Conservation (phyloP, 2,113 vertebrate species). For the Motacilla tschutschensis region DNA sequence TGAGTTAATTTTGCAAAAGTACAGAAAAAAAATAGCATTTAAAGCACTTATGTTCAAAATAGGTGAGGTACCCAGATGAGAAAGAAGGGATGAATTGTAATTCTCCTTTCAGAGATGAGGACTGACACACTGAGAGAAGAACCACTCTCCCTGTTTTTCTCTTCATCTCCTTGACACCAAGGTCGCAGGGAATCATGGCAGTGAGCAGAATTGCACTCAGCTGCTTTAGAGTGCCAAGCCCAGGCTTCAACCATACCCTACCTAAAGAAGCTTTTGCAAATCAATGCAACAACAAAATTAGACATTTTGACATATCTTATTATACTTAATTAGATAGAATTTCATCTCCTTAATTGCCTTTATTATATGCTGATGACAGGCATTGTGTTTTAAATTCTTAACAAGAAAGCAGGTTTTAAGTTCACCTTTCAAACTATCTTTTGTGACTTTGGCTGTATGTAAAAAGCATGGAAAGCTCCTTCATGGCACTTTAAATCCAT, state of each 20-base stretch:
- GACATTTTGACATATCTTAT: neutral
- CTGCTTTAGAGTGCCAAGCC: neutral
- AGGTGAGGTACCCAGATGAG: neutral
- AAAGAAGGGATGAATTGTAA: neutral
- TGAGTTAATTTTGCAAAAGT: neutral
- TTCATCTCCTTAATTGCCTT: neutral
- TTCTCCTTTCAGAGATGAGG: slow-evolving; percentile 3
- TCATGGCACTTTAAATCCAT: neutral
- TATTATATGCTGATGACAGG: neutral
- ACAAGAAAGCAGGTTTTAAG: neutral
- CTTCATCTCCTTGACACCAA: slow-evolving; percentile 26
- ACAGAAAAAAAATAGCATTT: neutral
- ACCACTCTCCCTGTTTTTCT: neutral
- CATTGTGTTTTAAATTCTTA: slow-evolving; percentile 3
- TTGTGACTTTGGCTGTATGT: neutral
- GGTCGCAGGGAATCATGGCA: neutral
- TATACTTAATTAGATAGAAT: neutral
- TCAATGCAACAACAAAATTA: neutral
- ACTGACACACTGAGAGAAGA: neutral
- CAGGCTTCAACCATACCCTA: neutral
- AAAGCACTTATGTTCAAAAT: neutral
- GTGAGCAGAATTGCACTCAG: neutral
- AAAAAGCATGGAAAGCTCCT: neutral
- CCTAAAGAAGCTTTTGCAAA: neutral
- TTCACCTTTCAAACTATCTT: neutral